Base-by-base conservation (phyloP, 2,113 vertebrate species). In the Lamprologus speciosus region DNA sequence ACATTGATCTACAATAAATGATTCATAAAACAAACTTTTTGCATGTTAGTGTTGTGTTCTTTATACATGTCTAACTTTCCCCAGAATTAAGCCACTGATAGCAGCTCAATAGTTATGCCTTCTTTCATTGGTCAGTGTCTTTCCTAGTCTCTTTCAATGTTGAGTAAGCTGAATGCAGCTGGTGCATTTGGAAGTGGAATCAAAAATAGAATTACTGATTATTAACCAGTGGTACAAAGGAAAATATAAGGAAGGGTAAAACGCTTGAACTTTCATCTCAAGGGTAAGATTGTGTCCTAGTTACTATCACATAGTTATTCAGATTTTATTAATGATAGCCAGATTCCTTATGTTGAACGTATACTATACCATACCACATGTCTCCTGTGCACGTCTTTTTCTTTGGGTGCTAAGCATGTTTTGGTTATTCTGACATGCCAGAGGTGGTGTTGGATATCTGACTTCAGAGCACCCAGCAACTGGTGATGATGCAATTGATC, bases 1-100 rank as follows among this genome's bases (percentile, higher is more conserved):
- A 58, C 84, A 80, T 91, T 93, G 73, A 92, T 93, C 93, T 95
- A 86, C 87, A 95, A 95, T 94, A 93, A 90, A 92, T 85, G 9
- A 87, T 92, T 85, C 40, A 63, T 68, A 93, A 80, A 94, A 87
- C 89, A 84, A 90, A 86, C 63, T 81, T 88, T 92, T 84, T 91
- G n/a, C 89, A 57, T 51, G 37, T 78, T 2, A 19, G 7, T 82
- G 9, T 84, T 80, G 40, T 51, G 6, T 26, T 40, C 82, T 23
- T n/a, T 40, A 54, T 45, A 47, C 21, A 28, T 28, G 0, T 65
- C 0, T 23, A 26, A 73, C 40, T 17, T 26, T 2, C 23, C 3
- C 26, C 14, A 47, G 21, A 73, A 28, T 16, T 45, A 45, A 16
- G 40, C 42, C 68, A 4, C 37, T 45, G 37, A 45, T 10, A 45